phyloP scores from a whole-genome alignment of 2,888 invertebrate species.

The Chymomyza amoena region DNA sequence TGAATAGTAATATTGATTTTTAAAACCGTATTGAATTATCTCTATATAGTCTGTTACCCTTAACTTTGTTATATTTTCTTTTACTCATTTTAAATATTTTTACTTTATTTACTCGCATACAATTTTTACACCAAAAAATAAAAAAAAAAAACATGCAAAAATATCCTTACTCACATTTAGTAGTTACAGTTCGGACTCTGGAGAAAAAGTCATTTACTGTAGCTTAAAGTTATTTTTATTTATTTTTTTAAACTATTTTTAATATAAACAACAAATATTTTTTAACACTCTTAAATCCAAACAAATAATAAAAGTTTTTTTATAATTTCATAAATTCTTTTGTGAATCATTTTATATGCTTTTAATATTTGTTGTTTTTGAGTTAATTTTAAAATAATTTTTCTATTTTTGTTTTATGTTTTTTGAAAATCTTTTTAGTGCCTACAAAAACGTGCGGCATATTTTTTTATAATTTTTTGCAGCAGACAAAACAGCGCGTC shows the following conservation, averaged over 20 bases:
- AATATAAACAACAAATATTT: conserved; percentile 32
- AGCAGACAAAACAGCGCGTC: conserved; percentile 10
- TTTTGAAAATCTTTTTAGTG: neutral
- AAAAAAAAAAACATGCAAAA: conserved; percentile 44
- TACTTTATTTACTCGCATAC: conserved; percentile 49
- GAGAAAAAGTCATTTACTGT: conserved; percentile 24
- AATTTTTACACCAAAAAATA: conserved; percentile 26
- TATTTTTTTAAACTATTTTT: conserved; percentile 35
- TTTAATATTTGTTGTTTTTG: neutral
- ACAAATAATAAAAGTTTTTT: conserved; percentile 36
- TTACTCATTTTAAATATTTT: conserved; percentile 38
- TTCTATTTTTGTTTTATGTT: neutral
- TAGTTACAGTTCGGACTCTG: conserved; percentile 51
- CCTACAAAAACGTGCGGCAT: neutral
- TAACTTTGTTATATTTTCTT: conserved; percentile 44
- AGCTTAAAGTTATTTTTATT: conserved; percentile 6
- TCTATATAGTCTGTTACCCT: conserved; percentile 70
- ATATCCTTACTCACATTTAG: conserved; percentile 42
- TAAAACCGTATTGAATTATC: conserved; percentile 10
- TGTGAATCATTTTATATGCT: neutral
- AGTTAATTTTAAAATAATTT: neutral
- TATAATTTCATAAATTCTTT: conserved; percentile 18
- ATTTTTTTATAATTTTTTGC: neutral
- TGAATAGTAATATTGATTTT: neutral
- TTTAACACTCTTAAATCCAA: neutral